phyloP scores from a whole-genome alignment of 2,113 vertebrate species.

The Columba janthina region DNA sequence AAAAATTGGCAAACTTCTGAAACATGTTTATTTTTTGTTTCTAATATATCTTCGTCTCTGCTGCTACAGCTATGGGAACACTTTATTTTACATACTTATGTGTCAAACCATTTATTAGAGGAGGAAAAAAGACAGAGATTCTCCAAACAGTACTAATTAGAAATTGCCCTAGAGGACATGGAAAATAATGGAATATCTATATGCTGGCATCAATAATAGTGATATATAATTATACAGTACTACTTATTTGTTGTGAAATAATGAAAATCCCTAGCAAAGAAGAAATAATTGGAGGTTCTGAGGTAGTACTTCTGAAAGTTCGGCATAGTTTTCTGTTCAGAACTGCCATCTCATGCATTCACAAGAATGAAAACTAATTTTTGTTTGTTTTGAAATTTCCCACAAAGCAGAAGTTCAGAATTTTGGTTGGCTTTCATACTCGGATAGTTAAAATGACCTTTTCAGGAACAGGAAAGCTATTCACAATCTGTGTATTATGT shows the following conservation, averaged over 20 bases:
- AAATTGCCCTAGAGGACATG: neutral
- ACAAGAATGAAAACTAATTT: neutral
- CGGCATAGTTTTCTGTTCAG: neutral
- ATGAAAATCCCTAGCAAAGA: conserved; percentile 11
- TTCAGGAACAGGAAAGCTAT: neutral
- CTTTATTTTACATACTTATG: neutral
- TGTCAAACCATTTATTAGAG: neutral
- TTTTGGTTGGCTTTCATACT: neutral
- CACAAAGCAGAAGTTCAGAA: neutral
- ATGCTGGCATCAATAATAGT: neutral
- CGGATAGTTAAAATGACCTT: neutral
- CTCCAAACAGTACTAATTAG: conserved; percentile 16
- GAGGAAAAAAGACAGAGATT: neutral
- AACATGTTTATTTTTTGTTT: neutral
- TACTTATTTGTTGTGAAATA: conserved; percentile 10
- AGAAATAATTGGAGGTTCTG: conserved; percentile 30
- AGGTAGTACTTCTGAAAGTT: neutral
- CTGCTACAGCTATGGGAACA: neutral
- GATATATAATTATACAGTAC: conserved; percentile 12
- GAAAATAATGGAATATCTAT: conserved; percentile 27
- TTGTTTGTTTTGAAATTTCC: neutral
- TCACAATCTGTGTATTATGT: neutral
- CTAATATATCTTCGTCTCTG: neutral
- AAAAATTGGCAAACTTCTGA: neutral
- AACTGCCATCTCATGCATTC: neutral